Conservation (phyloP, 2,888 invertebrate species). For the Aspidiotus rigidus region DNA sequence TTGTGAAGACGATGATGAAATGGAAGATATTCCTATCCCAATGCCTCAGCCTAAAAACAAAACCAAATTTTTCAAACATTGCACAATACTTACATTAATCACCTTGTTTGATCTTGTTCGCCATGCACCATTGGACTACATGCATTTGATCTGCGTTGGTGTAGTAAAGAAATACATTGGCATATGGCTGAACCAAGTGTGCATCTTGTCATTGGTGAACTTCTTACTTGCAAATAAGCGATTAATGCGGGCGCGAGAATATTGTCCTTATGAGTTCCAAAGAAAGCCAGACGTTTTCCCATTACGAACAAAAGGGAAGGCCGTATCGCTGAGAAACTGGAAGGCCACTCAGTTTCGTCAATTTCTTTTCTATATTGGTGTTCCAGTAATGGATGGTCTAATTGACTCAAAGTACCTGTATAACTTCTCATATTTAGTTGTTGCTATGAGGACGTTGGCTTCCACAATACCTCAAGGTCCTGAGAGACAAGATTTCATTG, state of each 20-base stretch:
- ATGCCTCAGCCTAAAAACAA: not conserved
- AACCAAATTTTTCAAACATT: conserved; percentile 8
- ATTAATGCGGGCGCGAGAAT: not conserved
- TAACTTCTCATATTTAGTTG: conserved; percentile 7
- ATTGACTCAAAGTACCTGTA: not conserved
- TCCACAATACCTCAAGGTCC: not conserved
- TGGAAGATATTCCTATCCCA: not conserved
- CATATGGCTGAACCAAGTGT: conserved; percentile 7
- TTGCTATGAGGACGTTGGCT: not conserved
- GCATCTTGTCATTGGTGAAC: conserved; percentile 10
- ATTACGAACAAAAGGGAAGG: conserved; percentile 10
- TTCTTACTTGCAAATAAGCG: conserved; percentile 10
- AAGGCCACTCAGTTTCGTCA: conserved; percentile 14
- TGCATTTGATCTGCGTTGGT: conserved; percentile 15
- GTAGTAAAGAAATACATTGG: conserved; percentile 13
- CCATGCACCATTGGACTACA: conserved; percentile 19
- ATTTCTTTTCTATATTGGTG: conserved; percentile 13
- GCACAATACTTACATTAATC: not conserved
- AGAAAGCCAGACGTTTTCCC: conserved; percentile 7
- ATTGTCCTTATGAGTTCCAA: conserved; percentile 8
- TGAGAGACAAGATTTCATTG: no score
- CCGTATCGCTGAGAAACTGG: no score
- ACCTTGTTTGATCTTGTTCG: conserved; percentile 9
- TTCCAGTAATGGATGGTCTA: conserved; percentile 2
- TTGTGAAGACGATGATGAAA: conserved; percentile 1